Conservation (phyloP, 2,888 invertebrate genomes). For the Hypomecis atomaria region DNA sequence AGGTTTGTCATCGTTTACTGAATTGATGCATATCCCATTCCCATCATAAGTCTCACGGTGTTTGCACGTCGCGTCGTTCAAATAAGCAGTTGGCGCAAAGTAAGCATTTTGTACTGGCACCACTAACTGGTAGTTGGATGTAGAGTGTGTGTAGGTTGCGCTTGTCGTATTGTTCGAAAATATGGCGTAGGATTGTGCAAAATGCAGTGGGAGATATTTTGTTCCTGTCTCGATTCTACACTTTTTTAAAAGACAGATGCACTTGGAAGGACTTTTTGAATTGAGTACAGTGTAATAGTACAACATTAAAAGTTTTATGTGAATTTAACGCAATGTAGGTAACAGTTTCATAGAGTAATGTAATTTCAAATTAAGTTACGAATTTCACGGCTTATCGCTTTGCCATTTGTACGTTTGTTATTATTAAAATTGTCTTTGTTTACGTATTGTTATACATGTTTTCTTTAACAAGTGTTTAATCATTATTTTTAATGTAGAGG, state of each 20-base stretch:
- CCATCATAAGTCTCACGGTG: no score
- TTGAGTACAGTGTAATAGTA: slow-evolving; percentile 58
- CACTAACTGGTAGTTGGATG: slow-evolving; percentile 38
- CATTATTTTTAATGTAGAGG: slow-evolving; percentile 39
- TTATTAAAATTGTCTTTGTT: slow-evolving; percentile 56
- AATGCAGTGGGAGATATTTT: slow-evolving; percentile 76
- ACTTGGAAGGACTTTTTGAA: slow-evolving; percentile 57
- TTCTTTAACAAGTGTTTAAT: slow-evolving; percentile 34
- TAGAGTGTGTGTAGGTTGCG: slow-evolving; percentile 32
- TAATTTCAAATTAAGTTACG: slow-evolving; percentile 58
- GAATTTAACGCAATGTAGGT: slow-evolving; percentile 80
- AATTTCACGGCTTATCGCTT: slow-evolving; percentile 53
- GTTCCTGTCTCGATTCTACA: slow-evolving; percentile 71
- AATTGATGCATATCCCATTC: no score
- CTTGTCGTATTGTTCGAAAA: slow-evolving; percentile 58
- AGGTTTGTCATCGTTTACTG: no score
- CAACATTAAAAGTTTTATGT: slow-evolving; percentile 72
- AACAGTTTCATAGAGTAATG: slow-evolving; percentile 46
- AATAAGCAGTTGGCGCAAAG: not conserved
- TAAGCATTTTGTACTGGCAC: slow-evolving; percentile 49
- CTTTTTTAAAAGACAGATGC: slow-evolving; percentile 70
- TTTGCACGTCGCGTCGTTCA: no score
- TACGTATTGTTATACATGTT: slow-evolving; percentile 48
- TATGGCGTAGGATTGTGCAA: slow-evolving; percentile 79
- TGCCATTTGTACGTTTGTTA: slow-evolving; percentile 56